A percentile compares a stretch with the other conserved stretches of the same genome.
Conservation (phyloP, 2,888 invertebrate genomes). For the Nebria brevicollis region DNA sequence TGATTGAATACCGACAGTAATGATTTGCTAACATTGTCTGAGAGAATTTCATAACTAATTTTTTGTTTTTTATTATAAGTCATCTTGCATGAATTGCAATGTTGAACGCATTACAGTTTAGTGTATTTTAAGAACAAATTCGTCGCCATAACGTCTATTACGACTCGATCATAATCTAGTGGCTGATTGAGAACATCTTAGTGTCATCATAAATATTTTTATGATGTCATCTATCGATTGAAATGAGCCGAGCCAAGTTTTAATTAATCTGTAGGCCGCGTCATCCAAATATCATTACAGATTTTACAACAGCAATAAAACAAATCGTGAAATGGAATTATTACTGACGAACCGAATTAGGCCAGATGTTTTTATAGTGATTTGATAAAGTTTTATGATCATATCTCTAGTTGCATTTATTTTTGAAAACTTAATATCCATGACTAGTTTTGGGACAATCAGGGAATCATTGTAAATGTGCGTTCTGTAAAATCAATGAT, state of each 20-base stretch:
- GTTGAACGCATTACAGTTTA: too few species aligned
- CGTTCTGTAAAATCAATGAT: too few species aligned
- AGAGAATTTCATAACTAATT: background rate
- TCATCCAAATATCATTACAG: background rate
- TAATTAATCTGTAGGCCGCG: background rate
- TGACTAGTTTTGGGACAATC: too few species aligned
- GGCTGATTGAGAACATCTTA: background rate
- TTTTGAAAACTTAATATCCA: too few species aligned
- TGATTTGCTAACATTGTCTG: background rate
- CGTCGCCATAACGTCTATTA: background rate
- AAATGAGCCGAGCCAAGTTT: background rate
- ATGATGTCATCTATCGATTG: background rate
- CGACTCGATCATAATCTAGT: background rate
- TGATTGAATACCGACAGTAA: conserved; percentile 8
- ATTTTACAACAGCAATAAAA: background rate
- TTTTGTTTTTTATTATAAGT: background rate
- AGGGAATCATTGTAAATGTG: too few species aligned
- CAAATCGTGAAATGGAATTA: background rate
- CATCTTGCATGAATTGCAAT: too few species aligned
- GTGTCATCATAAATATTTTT: background rate
- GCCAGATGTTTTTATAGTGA: background rate
- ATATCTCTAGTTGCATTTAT: too few species aligned
- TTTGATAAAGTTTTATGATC: background rate
- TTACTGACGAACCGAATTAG: background rate
- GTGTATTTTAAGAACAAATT: background rate